Conservation (phyloP, 2,888 invertebrate species). For the Perizoma flavofasciatum region DNA sequence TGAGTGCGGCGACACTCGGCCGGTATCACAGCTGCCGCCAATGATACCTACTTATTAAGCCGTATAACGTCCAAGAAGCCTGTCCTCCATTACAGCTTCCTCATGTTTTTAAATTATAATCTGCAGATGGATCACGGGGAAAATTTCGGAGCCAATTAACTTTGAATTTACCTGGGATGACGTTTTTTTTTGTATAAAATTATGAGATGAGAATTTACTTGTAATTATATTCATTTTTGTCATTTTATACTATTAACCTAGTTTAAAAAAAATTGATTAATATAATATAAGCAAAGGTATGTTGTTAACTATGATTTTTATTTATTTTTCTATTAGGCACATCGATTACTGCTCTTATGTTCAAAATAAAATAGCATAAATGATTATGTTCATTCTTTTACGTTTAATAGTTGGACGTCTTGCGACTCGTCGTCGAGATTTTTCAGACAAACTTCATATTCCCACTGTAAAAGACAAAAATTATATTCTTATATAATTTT, state of each 20-base stretch:
- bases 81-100: constrained; percentile 65
- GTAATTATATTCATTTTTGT: too few relatives aligned
- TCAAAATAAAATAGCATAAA: too few relatives aligned
- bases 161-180: constrained; percentile 42
- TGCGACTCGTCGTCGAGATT: too few relatives aligned
- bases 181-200: constrained; percentile 23
- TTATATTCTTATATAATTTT: too few relatives aligned
- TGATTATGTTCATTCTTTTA: too few relatives aligned
- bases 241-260: not conserved
- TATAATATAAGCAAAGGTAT: too few relatives aligned
- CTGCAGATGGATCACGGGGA: constrained; percentile 60
- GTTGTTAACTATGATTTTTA: too few relatives aligned
- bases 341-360: too few relatives aligned
- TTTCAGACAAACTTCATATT: too few relatives aligned
- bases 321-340: too few relatives aligned
- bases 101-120: constrained; percentile 79
- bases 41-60: constrained; percentile 82
- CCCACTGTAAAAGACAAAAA: too few relatives aligned
- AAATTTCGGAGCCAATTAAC: constrained; percentile 56
- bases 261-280: not conserved
- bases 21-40: constrained; percentile 81
- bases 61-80: constrained; percentile 64
- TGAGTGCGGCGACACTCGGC: constrained; percentile 78
- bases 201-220: constrained; percentile 30
- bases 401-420: too few relatives aligned